A percentile compares a stretch with the other conserved stretches of the same genome.
phyloP scores from a whole-genome alignment of 1,140 invertebrate species.

The Zaprionus vittiger region DNA sequence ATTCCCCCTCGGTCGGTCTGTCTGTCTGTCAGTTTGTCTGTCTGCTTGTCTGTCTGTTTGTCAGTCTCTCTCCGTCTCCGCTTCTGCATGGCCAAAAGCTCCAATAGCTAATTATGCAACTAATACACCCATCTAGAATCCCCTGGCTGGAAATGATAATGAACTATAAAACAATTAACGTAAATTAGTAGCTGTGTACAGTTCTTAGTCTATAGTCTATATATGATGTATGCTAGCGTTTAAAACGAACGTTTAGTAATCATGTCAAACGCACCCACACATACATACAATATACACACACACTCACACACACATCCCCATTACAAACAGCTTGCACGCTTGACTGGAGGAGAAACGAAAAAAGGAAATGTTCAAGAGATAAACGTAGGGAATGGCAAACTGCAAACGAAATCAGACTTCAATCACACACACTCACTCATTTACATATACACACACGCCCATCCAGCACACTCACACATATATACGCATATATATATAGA shows the following conservation, averaged over 20 bases:
- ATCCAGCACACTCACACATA: slow-evolving; percentile 18
- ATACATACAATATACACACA: slow-evolving; percentile 22
- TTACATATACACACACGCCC: slow-evolving; percentile 27
- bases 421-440: slow-evolving; percentile 14
- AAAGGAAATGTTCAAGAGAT: slow-evolving; percentile 30
- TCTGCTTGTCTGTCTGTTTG: slow-evolving; percentile 28
- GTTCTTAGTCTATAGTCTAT: slow-evolving; percentile 66
- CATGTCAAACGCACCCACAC: slow-evolving; percentile 43
- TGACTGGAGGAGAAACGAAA: slow-evolving; percentile 51
- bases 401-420: slow-evolving; percentile 30
- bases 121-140: slow-evolving; percentile 5
- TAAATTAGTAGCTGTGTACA: slow-evolving; percentile 82
- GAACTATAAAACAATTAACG: slow-evolving; percentile 76
- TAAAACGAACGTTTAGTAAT: slow-evolving; percentile 73
- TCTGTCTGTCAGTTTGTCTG: slow-evolving; percentile 37
- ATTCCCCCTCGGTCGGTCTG: slow-evolving; percentile 32
- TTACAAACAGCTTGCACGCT: slow-evolving; percentile 54
- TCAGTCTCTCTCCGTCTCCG: slow-evolving; percentile 47
- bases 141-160: slow-evolving; percentile 55
- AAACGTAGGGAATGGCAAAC: slow-evolving; percentile 35
- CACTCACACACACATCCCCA: slow-evolving; percentile 25
- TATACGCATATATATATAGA: slow-evolving; percentile 22
- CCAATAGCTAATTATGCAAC: slow-evolving; percentile 62
- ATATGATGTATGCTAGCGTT: slow-evolving; percentile 68
- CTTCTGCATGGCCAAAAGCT: slow-evolving; percentile 49